Base-by-base conservation (phyloP, 2,113 vertebrate species). In the Atractosteus spatula region DNA sequence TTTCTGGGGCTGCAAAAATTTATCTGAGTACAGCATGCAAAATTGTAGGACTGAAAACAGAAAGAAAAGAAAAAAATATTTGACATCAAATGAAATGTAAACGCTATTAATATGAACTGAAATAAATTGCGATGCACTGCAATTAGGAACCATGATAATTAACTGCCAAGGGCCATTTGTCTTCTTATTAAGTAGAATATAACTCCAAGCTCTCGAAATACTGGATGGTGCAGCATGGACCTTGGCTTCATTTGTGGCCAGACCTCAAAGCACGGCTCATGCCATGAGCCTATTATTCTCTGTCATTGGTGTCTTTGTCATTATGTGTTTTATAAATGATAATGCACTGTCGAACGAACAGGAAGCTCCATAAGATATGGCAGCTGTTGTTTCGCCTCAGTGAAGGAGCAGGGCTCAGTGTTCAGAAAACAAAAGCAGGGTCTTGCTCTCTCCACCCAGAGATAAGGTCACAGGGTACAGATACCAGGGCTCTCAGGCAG, bases 241-340 rank as follows among this genome's bases (percentile, higher is more conserved):
- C 14, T 66, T 55, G 41, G 16, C 62, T 66, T 71, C 45, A 42
- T 16, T 56, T 72, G 47, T 54, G 55, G 63, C 63, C 54, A 72
- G 45, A 72, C 66, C 62, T 41, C 62, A 72, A 54, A 56, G 14
- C 51, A 72, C 43, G 10, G 45, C 43, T 55, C n/a, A 68, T 16
- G 54, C 55, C 17, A 65, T 29, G 42, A 66, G 54, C 47, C 64
- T 55, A 66, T 67, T 54, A 57, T 55, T 47, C 64, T n/a, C 55
- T 59, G 8, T 12, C 55, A 73, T 73, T 57, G 55, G 67, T 67
- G 14, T 43, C 42, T 43, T 1, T 11, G 11, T 55, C 17, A 44
- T 72, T 65, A 59, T 56, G 54, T 44, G 7, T 57, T 66, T 14
- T 10, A 14, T n/a, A 45, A 61, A 68, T 41, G 56, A 14, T 17